Evolutionary conservation across 2,113 vertebrate species (phyloP).

Genomic region (Hyperopisus bebe): DNA sequence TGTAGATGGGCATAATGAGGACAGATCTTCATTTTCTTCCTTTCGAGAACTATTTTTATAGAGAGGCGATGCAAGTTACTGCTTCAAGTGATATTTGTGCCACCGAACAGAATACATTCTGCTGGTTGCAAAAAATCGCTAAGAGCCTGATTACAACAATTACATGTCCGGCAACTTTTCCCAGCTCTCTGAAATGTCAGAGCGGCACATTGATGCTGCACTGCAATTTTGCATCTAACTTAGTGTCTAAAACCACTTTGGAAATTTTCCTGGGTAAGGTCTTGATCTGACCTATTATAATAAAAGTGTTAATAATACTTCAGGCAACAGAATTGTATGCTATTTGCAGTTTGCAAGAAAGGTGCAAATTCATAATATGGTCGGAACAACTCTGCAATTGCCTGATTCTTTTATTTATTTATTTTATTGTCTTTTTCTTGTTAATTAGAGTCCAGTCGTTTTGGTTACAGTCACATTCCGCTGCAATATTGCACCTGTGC

Average conservation of each 20-base stretch:
- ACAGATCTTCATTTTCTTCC: background rate
- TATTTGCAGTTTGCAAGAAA: background rate
- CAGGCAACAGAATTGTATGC: background rate
- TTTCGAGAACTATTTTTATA: background rate
- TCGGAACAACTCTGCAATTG: background rate
- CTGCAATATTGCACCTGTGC: background rate
- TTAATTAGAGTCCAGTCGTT: background rate
- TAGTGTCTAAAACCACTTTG: background rate
- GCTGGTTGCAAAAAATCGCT: background rate
- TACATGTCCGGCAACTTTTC: background rate
- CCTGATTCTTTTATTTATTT: background rate
- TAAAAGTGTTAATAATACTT: background rate
- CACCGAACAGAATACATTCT: background rate
- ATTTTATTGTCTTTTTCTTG: background rate
- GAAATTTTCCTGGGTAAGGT: background rate
- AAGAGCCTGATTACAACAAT: background rate
- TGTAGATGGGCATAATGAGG: background rate
- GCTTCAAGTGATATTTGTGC: background rate
- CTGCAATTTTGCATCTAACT: background rate
- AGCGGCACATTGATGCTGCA: background rate
- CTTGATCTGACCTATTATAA: background rate
- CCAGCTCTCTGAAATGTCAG: background rate
- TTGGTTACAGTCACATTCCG: background rate
- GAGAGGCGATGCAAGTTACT: background rate
- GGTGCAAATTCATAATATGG: background rate